Conservation (phyloP, 2,113 vertebrate species). For the Megaptera novaeangliae region DNA sequence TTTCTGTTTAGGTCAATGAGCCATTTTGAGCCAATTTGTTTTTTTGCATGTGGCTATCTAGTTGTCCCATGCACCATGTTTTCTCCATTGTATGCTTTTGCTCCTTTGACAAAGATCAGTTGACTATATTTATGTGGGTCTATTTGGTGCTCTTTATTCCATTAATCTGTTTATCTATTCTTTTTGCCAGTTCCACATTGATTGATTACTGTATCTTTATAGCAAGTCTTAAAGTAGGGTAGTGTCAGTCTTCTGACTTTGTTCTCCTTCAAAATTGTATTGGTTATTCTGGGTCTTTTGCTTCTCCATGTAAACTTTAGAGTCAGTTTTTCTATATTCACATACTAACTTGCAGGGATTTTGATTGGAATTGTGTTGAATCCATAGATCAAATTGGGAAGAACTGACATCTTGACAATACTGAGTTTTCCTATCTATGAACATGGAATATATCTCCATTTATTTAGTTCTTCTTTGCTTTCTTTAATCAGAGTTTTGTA, state of each 20-base stretch:
- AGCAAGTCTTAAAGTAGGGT: background rate
- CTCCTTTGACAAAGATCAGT: background rate
- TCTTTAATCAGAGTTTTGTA: background rate
- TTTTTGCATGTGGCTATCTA: background rate
- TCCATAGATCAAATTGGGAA: background rate
- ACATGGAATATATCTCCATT: background rate
- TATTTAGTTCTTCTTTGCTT: background rate
- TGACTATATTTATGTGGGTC: background rate
- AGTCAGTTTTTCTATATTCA: background rate
- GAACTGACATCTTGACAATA: background rate
- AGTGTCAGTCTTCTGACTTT: background rate
- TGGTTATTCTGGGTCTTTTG: background rate
- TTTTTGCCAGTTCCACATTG: background rate
- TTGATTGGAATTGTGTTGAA: background rate
- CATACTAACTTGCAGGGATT: background rate
- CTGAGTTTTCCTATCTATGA: background rate
- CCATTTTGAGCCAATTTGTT: background rate
- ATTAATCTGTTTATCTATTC: background rate
- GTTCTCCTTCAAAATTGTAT: background rate
- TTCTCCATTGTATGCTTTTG: background rate
- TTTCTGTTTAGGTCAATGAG: background rate
- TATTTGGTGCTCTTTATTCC: background rate
- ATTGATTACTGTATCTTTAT: background rate
- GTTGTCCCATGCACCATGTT: background rate
- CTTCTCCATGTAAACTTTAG: background rate